Evolutionary conservation across 2,797 vertebrate species (phyloP).

Genomic region (Molossus alvarezi): DNA sequence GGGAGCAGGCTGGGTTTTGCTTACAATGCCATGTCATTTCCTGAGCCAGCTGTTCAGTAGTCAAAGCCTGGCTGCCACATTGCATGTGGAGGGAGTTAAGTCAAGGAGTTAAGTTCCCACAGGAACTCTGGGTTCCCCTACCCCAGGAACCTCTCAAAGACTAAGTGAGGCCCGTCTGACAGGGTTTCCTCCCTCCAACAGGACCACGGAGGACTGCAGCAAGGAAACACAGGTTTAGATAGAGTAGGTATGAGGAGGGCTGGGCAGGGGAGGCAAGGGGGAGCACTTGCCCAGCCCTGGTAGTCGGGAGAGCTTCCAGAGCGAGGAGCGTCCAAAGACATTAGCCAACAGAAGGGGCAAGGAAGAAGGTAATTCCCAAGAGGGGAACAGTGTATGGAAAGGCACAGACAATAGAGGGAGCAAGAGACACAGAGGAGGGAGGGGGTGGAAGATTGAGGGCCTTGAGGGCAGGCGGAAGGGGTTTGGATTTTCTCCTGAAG

Average conservation of each 20-base stretch:
- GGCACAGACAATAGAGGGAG: background rate
- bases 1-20: background rate
- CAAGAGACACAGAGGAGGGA: no score
- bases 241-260: background rate
- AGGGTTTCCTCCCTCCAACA: rapidly evolving
- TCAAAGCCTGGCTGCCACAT: background rate
- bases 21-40: background rate
- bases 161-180: background rate
- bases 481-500: background rate
- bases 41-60: background rate
- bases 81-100: background rate
- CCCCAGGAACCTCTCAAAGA: background rate
- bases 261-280: background rate
- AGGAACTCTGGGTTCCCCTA: background rate
- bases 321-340: background rate
- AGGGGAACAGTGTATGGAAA: background rate
- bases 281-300: no score
- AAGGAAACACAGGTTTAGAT: background rate
- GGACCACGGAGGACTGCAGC: background rate
- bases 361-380: background rate
- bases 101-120: background rate
- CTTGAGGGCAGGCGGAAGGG: no score
- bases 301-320: background rate
- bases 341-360: background rate
- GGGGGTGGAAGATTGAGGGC: rapidly evolving